Base-by-base conservation (phyloP, 2,888 invertebrate species). In the Lasioglossum pauxillum region DNA sequence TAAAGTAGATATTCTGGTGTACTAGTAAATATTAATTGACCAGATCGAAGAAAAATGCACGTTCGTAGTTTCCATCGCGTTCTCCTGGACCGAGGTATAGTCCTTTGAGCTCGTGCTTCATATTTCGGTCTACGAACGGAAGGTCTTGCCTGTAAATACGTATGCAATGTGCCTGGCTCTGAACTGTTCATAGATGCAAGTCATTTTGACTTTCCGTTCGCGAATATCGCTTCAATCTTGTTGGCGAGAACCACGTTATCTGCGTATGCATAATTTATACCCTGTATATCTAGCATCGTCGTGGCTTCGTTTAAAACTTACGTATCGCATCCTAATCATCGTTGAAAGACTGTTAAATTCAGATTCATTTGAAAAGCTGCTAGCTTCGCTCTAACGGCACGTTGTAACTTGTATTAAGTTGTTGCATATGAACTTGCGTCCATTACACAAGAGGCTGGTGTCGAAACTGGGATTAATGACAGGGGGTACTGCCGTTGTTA, bases 101-200 rank as follows among this genome's bases (percentile, higher is more conserved):
- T 41, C 41, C 53, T 80, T 81, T 19, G 71, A 38, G 73, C 71
- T 83, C 79, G 49, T 83, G 79, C 87, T 81, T 78, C 85, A 76
- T 49, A 64, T 83, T 74, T 82, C 75, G 75, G 72, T 83, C 57
- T 77, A 83, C 82, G 78, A 76, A 83, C 71, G 75, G 78, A 78
- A 76, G 77, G 80, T 84, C 85, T 87, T 78, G 74, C 67, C 80
- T 90, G 90, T 90, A 89, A 80, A 90, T 84, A 88, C 74, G 78
- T 83, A 87, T 78, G n/a, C 57, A 57, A n/a, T n/a, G 57, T n/a
- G n/a, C 0, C 57, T n/a, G 57, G 12, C 12, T n/a, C n/a, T 57
- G n/a, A 57, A 57, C 57, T 57, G 12, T 57, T 57, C 57, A 12
- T 57, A n/a, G n/a, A 23, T 57, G 0, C n/a, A 57, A n/a, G 10